Base-by-base conservation (phyloP, 2,888 invertebrate genomes). In the Ophion obscuratus region DNA sequence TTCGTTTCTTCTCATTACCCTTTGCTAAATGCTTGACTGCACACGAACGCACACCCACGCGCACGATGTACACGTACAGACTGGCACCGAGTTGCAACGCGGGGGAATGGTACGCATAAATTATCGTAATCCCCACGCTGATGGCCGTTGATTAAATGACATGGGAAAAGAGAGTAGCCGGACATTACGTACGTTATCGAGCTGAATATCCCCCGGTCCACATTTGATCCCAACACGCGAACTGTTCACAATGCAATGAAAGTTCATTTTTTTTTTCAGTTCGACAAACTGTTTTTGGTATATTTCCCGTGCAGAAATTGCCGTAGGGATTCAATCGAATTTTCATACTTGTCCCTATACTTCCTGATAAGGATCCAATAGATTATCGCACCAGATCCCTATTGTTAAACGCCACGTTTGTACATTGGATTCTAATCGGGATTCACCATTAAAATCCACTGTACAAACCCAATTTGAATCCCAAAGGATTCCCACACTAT, bases 91-190 rank as follows among this genome's bases (percentile, higher is more conserved):
- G 61, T 62, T 74, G 82, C 77, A 85, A 87, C 81, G 80, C 75
- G 20, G 40, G 40, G 36, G 61, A 78, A 78, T 47, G 62, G 17
- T 74, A 53, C 67, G 87, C 89, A 88, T 90, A 90, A 88, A 89
- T 90, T 89, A 88, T 83, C 81, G 80, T 74, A 67, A 61, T 70
- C 75, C 73, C 62, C 84, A 24, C 44, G 20, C 73, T 81, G 88
- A 89, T 89, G 89, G 87, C 89, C 85, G 84, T 83, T 84, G 84
- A 89, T 90, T 89, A 87, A 91, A 89, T 88, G 89, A 89, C 89
- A 87, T 85, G 36, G 62, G 36, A 20, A 10, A 40, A 78, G 14
- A 70, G 47, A 59, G 36, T 7, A 36, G 17, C 17, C 7, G 11
- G 40, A 17, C 9, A 17, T 24, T 36, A 27, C 61, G 57, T 76